phyloP scores from a whole-genome alignment of 2,888 invertebrate genomes.

The Diabrotica balteata region DNA sequence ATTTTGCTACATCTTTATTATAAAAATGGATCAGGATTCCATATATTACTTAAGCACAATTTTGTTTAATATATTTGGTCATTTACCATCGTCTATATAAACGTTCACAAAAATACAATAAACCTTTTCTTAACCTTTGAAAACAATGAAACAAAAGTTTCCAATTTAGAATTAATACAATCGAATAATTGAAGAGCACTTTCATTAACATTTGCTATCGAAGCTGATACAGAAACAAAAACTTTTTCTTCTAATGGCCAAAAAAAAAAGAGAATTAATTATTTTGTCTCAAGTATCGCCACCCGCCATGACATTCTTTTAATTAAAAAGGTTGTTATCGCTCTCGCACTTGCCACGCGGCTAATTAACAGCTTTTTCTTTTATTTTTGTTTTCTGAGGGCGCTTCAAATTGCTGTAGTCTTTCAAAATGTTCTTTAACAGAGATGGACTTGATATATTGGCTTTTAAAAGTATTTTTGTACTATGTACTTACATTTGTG shows the following conservation, averaged over 20 bases:
- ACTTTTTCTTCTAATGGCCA: constrained; percentile 1
- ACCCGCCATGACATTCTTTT: constrained; percentile 25
- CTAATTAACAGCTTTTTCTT: constrained; percentile 33
- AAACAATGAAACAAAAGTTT: too few species aligned
- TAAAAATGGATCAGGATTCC: too few species aligned
- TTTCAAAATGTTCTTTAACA: constrained; percentile 11
- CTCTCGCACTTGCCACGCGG: constrained; percentile 26
- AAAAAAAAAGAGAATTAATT: constrained; percentile 19
- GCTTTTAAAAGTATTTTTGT: too few species aligned
- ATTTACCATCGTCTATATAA: too few species aligned
- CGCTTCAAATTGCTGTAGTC: constrained; percentile 18
- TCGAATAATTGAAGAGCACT: too few species aligned
- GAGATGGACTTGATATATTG: neutral
- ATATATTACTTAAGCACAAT: too few species aligned
- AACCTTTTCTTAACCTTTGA: too few species aligned
- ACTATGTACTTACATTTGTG: too few species aligned
- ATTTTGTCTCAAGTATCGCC: constrained; percentile 29
- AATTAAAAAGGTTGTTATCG: constrained; percentile 26
- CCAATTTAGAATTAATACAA: too few species aligned
- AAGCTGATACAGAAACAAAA: constrained; percentile 12
- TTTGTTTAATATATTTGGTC: too few species aligned
- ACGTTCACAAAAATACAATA: too few species aligned
- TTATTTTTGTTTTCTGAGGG: constrained; percentile 19
- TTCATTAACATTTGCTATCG: neutral
- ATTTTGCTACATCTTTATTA: too few species aligned